Evolutionary conservation across 2,888 invertebrate genomes (phyloP), one percentile per base, ranked within the genome.

Genomic region (Augiades crinisus): DNA sequence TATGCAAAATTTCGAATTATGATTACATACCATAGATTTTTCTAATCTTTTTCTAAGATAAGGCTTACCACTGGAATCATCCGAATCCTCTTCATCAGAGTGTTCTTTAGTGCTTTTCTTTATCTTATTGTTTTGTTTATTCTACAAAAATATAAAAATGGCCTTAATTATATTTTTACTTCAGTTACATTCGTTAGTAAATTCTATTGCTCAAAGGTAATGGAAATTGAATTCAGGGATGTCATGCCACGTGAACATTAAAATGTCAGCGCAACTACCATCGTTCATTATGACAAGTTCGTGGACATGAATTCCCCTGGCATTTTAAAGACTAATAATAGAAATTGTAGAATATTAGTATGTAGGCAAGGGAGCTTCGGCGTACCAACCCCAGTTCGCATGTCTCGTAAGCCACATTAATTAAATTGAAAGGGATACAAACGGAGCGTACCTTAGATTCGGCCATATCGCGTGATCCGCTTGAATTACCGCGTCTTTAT

Each of bases 401-500:
- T 81, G 83, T 78, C 77, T 68, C 68, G 68, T 68, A 67, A 77
- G 62, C 62, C 62, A 73, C 69, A 73, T 76, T 84, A 86, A 87
- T 85, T 86, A 80, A 72, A 78, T 68, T 66, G 71, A 72, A 73
- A 70, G 68, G 70, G 71, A 74, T 61, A 68, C 63, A 67, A 64
- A 61, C 60, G 60, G 54, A 55, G 57, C 70, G 71, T 85, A 88
- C 88, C 88, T 84, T 81, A 64, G 76, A 64, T 58, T 79, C 82
- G 40, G 78, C 70, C 86, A 87, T 86, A 74, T 88, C 73, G 87
- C 85, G 86, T 86, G 86, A 67, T 79, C 67, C 55, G 66, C 62
- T 76, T 73, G 75, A 81, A 85, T 84, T 80, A 83, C 75, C 63
- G 64, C 57, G 64, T 64, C 67, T 73, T 72, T 86, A 88, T 86